Conservation (phyloP, 2,888 invertebrate species). For the Cephus nigrinus region DNA sequence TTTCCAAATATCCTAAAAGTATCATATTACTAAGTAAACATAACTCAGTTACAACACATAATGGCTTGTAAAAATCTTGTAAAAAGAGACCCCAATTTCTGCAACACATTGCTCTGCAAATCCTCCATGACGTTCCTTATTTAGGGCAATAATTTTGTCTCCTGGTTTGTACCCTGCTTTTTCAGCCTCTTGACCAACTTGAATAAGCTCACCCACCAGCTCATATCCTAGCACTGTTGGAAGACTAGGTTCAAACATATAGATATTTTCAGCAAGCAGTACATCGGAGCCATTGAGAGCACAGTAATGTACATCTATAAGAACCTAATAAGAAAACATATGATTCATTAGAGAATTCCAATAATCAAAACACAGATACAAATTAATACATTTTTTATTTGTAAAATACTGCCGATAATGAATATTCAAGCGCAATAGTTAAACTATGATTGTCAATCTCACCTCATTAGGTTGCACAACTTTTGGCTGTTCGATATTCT, state of each 20-base stretch:
- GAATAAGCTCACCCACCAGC: conserved; percentile 72
- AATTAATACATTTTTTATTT: conserved; percentile 5
- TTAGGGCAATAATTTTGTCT: conserved; percentile 73
- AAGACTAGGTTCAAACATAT: conserved; percentile 64
- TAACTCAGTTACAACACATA: conserved; percentile 66
- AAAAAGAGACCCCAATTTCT: conserved; percentile 52
- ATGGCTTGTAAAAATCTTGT: conserved; percentile 72
- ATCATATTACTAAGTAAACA: not conserved
- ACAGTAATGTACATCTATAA: conserved; percentile 73
- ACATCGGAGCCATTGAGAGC: conserved; percentile 76
- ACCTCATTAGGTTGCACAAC: conserved; percentile 68
- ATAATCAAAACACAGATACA: conserved; percentile 1
- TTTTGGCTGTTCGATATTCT: conserved; percentile 62
- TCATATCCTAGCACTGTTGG: conserved; percentile 77
- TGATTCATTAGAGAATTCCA: not conserved
- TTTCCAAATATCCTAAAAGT: conserved; percentile 71
- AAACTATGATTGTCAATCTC: not conserved
- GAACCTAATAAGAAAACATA: conserved; percentile 65
- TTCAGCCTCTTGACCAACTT: conserved; percentile 68
- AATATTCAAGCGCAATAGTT: not conserved
- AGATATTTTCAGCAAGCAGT: conserved; percentile 68
- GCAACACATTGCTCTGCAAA: conserved; percentile 73
- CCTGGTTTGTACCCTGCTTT: conserved; percentile 67
- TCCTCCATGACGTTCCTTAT: conserved; percentile 70
- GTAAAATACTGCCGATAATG: not conserved